Base-by-base conservation (phyloP, 2,888 invertebrate genomes). In the Trissonchulus latispiculum region DNA sequence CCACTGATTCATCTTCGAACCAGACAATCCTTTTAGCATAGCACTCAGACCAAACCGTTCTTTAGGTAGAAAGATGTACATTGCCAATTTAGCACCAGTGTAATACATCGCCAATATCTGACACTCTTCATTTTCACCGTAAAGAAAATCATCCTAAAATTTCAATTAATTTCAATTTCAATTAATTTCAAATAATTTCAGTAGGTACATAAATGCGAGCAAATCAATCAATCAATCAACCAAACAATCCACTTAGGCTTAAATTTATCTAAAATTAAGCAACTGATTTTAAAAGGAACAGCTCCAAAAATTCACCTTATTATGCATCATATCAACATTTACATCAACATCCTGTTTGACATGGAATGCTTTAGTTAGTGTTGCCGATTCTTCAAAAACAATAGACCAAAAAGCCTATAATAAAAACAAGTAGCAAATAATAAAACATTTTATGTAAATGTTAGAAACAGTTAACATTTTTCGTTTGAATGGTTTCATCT, bases 1-100 rank as follows among this genome's bases (percentile, higher is more conserved):
- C 31, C 8, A 67, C 29, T 15, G 18, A 15, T 35, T n/a, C 66
- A 67, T 18, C 32, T 18, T 59, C 29, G 33, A 29, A 8, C 66
- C 71, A 1, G 73, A 64, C 62, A 73, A 23, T 1, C 29, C 23
- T 23, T 70, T 1, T 8, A 32, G 28, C 33, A 73, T n/a, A 18
- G 28, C 72, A 31, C 67, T 69, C 31, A 80, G 75, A 36, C 80
- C 80, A 66, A 76, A 79, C 1, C 76, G 69, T 35, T 78, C 75
- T 62, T 78, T 77, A 8, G 80, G 80, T 48, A 80, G 74, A 70
- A 80, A 73, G 68, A 80, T 73, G 32, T 70, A 73, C 36, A 80
- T 74, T 28, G 74, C 70, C 70, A 77, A 77, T 0, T 73, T 73
- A 23, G 76, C 37, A 76, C 76, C 61, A 75, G 75, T 64, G 75